Base-by-base conservation (phyloP, 2,113 vertebrate species). In the Scatophagus argus region DNA sequence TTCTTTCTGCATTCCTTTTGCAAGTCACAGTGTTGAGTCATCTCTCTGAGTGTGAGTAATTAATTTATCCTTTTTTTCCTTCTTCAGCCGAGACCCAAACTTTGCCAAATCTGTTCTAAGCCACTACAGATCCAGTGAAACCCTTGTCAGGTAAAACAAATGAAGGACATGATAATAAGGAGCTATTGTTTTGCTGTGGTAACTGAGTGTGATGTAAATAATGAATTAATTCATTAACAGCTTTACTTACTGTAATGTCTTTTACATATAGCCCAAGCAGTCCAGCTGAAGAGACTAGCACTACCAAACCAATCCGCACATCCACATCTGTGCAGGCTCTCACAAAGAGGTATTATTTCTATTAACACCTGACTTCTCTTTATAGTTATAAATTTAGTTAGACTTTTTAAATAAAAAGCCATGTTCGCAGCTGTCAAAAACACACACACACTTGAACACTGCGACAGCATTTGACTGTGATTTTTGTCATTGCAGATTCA, bases 61-160 rank as follows among this genome's bases (percentile, higher is more conserved):
- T 31, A 2, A 73, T 31, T 23, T 2, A 12, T 47, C 16, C 3
- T 8, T 36, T 44, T 52, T 55, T 90, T 88, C 86, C 70, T 60
- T 65, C 88, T 55, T 83, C 87, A 99, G 98, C 79, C 85, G 55
- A 14, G 96, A 97, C 82, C 94, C 96, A 86, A 99, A 99, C 92
- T 98, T 95, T 11, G 97, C 95, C 38, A 95, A 77, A 87, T 81
- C 29, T 31, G 86, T 94, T 74, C 67, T 95, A 4, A 25, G 66
- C 63, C 82, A 61, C 0, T 62, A 71, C 82, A 89, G 17, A 77
- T 75, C 91, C 21, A 81, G 14, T 27, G 94, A 94, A 38, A 84
- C 34, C 29, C 34, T 82, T 31, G 60, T 1, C 0, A 84, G 92
- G 94, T 94, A 94, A 79, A 55, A 44, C 0, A 36, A 61, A 46